These are phyloP conservation scores for Gobio occitaniae DNA, from an alignment of 2,797 vertebrate species.

Conservation along the genomic window DNA sequence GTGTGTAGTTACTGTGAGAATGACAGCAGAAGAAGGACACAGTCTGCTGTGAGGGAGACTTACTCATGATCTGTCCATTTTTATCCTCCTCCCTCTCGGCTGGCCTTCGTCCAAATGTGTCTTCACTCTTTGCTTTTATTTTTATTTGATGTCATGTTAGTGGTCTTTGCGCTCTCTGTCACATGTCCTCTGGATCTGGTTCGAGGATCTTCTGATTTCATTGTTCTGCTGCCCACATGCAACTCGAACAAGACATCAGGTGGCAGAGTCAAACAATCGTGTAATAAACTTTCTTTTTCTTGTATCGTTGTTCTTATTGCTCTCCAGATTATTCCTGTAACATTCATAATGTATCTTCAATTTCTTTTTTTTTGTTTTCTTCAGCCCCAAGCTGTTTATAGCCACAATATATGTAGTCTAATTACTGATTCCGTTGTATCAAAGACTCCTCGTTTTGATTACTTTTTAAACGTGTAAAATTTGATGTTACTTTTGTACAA, in stretches of 20 bases:
- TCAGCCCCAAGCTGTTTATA: conserved; percentile 90
- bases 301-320: conserved; percentile 60
- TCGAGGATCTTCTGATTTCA: conserved; percentile 35
- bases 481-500: conserved; percentile 99
- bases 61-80: conserved; percentile 61
- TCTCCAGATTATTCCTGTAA: conserved; percentile 64
- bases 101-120: conserved; percentile 59
- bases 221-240: conserved; percentile 37
- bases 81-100: conserved; percentile 60
- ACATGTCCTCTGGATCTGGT: conserved; percentile 31
- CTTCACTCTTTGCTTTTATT: conserved; percentile 51
- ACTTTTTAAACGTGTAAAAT: conserved; percentile 97
- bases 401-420: conserved; percentile 94
- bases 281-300: conserved; percentile 85
- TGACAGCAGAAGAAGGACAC: conserved; percentile 39
- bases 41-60: conserved; percentile 39
- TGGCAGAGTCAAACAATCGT: conserved; percentile 87
- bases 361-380: conserved; percentile 81
- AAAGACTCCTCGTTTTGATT: conserved; percentile 95
- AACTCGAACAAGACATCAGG: conserved; percentile 84
- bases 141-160: conserved; percentile 38
- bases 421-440: conserved; percentile 93
- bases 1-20: conserved; percentile 52
- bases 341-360: conserved; percentile 85
- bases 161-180: conserved; percentile 5